phyloP scores from a whole-genome alignment of 2,888 invertebrate species.

The Agapetus fuscipes region DNA sequence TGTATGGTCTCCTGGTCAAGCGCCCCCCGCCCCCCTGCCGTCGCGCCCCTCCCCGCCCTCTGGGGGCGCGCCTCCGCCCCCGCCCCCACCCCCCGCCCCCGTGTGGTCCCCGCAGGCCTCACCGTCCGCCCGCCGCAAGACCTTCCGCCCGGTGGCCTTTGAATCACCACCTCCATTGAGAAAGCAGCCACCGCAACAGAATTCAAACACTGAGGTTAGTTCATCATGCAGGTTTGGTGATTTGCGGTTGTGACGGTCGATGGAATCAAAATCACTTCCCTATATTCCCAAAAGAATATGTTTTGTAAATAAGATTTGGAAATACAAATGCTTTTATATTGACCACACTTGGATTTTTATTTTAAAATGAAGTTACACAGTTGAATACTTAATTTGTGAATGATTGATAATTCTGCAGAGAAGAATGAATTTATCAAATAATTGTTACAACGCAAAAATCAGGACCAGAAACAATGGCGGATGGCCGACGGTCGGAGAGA shows the following conservation, averaged over 20 bases:
- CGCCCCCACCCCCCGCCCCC: constrained; percentile 53
- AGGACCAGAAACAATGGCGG: too few species aligned
- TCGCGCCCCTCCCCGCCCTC: constrained; percentile 41
- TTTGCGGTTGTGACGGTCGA: neutral
- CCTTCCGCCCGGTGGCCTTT: constrained; percentile 70
- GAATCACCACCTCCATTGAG: constrained; percentile 56
- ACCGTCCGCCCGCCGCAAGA: constrained; percentile 79
- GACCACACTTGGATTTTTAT: too few species aligned
- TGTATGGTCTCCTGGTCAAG: constrained; percentile 52
- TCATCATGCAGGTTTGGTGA: constrained; percentile 1
- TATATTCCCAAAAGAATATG: too few species aligned
- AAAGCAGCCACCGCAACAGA: constrained; percentile 32
- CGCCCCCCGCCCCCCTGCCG: constrained; percentile 26
- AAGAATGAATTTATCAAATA: too few species aligned
- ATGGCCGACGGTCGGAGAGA: too few species aligned
- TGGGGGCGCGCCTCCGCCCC: constrained; percentile 28
- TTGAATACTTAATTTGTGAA: too few species aligned
- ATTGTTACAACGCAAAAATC: too few species aligned
- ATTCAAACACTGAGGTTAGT: constrained; percentile 28
- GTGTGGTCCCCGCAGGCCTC: constrained; percentile 72
- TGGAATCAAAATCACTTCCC: neutral
- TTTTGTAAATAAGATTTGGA: too few species aligned
- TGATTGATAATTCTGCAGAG: too few species aligned
- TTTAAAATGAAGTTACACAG: too few species aligned
- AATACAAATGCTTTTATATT: too few species aligned